These are phyloP conservation scores for Tenodera sinensis DNA, from an alignment of 2,888 invertebrate genomes.

Conservation along the genomic window DNA sequence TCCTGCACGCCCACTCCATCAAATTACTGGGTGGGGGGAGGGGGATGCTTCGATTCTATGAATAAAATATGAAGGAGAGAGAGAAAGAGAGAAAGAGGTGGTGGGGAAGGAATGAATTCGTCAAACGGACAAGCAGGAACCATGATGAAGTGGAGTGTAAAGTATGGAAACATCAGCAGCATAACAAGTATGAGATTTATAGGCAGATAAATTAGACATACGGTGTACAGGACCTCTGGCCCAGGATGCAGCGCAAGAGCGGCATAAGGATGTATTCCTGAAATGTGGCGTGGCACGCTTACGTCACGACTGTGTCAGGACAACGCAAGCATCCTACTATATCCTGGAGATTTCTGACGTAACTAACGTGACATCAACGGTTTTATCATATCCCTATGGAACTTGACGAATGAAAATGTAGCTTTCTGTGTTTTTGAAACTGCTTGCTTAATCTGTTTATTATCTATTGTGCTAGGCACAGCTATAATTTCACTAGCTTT, in stretches of 20 bases:
- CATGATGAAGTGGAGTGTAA: conserved; percentile 29
- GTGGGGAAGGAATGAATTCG: conserved; percentile 26
- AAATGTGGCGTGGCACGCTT: neutral
- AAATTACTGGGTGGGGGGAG: conserved; percentile 24
- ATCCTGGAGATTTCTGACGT: too few species aligned
- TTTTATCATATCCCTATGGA: too few species aligned
- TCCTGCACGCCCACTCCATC: conserved; percentile 27
- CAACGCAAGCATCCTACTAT: too few species aligned
- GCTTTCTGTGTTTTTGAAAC: too few species aligned
- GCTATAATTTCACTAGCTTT: too few species aligned
- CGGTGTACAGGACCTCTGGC: neutral
- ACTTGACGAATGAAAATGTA: too few species aligned
- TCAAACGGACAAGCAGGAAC: conserved; percentile 19
- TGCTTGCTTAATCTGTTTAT: too few species aligned
- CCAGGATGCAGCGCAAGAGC: neutral
- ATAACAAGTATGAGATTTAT: conserved; percentile 27
- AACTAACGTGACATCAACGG: too few species aligned
- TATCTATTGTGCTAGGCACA: too few species aligned
- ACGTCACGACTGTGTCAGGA: neutral
- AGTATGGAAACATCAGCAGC: conserved; percentile 26
- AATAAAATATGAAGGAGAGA: conserved; percentile 29
- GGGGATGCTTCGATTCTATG: conserved; percentile 21
- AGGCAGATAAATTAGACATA: conserved; percentile 22
- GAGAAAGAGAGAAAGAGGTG: neutral
- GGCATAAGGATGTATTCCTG: neutral